These are phyloP conservation scores for Pseudomyrmex flavicornis DNA, from an alignment of 1,140 invertebrate species.

Conservation along the genomic window DNA sequence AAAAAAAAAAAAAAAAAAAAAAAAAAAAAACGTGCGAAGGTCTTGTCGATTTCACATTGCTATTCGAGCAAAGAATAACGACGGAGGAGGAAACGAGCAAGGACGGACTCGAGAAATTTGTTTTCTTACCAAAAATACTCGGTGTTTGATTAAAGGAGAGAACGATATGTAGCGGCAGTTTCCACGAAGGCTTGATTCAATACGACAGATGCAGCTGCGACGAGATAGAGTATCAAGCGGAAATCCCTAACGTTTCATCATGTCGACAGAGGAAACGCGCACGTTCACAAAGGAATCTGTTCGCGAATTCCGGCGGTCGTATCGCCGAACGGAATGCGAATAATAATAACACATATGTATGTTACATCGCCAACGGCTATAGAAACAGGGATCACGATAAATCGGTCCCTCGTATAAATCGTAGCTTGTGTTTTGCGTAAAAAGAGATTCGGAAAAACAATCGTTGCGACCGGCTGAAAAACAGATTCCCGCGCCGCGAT, in stretches of 20 bases:
- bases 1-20: background rate
- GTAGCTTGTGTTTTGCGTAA: background rate
- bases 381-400: slow-evolving; percentile 29
- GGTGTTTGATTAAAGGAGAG: background rate
- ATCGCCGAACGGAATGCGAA: slow-evolving; percentile 50
- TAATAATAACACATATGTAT: slow-evolving; percentile 48
- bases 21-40: background rate
- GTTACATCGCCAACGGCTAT: background rate
- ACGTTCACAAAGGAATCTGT: slow-evolving; percentile 40
- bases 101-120: slow-evolving; percentile 22
- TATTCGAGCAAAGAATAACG: background rate
- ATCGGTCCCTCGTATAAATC: slow-evolving; percentile 1
- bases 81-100: background rate
- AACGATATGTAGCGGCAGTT: background rate
- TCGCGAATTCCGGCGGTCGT: slow-evolving; percentile 19
- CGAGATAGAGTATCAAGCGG: background rate
- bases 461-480: slow-evolving; percentile 44
- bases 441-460: slow-evolving; percentile 52
- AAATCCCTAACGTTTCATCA: slow-evolving; percentile 31
- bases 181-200: slow-evolving; percentile 45
- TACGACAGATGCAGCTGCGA: slow-evolving; percentile 9
- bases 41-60: background rate
- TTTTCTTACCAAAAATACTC: slow-evolving; percentile 14
- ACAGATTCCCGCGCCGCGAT: slow-evolving; percentile 34
- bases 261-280: background rate